Evolutionary conservation across 2,113 vertebrate genomes (phyloP).

Genomic region (Phoenicopterus ruber): DNA sequence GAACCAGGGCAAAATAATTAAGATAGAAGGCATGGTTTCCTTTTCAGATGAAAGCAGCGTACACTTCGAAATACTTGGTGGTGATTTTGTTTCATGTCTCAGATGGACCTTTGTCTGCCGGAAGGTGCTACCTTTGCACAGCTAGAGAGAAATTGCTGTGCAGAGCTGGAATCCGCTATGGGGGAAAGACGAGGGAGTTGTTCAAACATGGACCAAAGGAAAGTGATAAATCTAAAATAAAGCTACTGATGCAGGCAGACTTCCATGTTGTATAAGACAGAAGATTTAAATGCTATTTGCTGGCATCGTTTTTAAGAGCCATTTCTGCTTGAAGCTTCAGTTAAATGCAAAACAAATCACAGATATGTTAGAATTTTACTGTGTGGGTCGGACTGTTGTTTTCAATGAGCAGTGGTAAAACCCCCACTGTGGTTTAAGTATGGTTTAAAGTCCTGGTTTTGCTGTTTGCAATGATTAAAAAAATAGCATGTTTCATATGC

Average conservation of each 20-base stretch:
- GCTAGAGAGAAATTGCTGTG: not conserved
- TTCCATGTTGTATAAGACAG: conserved; percentile 18
- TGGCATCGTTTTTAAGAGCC: not conserved
- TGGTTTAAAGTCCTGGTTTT: conserved; percentile 19
- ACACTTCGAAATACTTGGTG: not conserved
- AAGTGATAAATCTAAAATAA: conserved; percentile 6
- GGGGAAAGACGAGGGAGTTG: not conserved
- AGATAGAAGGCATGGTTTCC: not conserved
- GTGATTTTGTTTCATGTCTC: not conserved
- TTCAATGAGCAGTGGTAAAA: conserved; percentile 29
- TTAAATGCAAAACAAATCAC: conserved; percentile 34
- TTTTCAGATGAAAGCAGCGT: not conserved
- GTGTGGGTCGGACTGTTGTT: not conserved
- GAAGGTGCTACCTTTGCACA: not conserved
- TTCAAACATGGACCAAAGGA: not conserved
- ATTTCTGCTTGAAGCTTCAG: not conserved
- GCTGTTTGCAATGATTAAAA: not conserved
- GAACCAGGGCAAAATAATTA: not conserved
- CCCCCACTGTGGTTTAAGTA: not conserved
- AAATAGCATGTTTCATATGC: not conserved
- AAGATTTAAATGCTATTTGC: not conserved
- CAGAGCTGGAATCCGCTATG: not conserved
- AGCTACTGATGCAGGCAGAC: conserved; percentile 14
- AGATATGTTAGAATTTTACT: not conserved
- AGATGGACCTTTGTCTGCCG: not conserved